Percentiles rank a stretch among this genome's conserved stretches.
These are phyloP conservation scores for Pelecanus crispus DNA, from an alignment of 2,113 vertebrate genomes.

Conservation along the genomic window DNA sequence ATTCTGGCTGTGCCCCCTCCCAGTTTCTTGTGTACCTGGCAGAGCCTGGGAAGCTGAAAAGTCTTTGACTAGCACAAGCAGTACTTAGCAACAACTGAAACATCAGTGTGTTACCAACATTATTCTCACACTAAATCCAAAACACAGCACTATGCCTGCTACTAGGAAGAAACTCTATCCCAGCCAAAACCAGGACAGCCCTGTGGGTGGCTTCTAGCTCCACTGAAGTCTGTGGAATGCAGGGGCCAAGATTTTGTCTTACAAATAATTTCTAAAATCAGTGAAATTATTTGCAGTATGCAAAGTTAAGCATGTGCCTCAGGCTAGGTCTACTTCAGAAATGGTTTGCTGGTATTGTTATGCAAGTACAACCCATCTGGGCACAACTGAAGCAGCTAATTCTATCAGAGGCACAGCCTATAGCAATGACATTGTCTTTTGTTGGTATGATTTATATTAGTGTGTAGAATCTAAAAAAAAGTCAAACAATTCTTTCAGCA, in stretches of 20 bases:
- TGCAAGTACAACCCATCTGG: background rate
- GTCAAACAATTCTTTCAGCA: background rate
- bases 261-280: slow-evolving; percentile 11
- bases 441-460: background rate
- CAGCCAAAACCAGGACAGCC: too few species aligned
- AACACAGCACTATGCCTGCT: too few species aligned
- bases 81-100: too few species aligned
- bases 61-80: too few species aligned
- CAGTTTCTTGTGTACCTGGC: too few species aligned
- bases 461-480: background rate
- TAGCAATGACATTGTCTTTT: background rate
- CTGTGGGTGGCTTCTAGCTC: background rate
- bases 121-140: too few species aligned
- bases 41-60: too few species aligned
- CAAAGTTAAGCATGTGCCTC: background rate
- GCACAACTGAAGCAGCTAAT: background rate
- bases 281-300: background rate
- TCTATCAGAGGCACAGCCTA: background rate
- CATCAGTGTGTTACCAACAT: too few species aligned
- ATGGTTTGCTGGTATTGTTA: background rate
- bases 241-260: background rate
- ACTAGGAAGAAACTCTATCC: too few species aligned
- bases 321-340: slow-evolving; percentile 15
- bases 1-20: too few species aligned
- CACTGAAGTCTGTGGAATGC: background rate